Percentiles rank a stretch among this genome's conserved stretches.
Evolutionary conservation across 2,113 vertebrate genomes (phyloP).

Genomic region (Pelodiscus sinensis): DNA sequence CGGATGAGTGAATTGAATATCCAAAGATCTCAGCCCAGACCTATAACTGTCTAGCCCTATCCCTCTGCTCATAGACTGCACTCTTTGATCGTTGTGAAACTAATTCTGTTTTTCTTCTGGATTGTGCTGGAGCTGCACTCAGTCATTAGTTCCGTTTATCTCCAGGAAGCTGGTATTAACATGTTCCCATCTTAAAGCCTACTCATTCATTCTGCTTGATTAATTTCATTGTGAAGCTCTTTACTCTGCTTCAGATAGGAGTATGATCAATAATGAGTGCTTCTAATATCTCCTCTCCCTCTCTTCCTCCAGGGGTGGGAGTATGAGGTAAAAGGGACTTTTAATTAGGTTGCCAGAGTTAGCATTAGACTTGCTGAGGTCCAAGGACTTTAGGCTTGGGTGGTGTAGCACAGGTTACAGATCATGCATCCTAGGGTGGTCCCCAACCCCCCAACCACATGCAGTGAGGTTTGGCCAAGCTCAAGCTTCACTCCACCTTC

Average conservation of each 20-base stretch:
- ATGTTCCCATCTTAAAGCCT: conserved; percentile 56
- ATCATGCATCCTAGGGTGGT: no score
- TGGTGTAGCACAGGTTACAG: no score
- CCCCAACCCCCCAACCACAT: no score
- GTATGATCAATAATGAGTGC: conserved; percentile 38
- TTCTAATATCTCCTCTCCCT: conserved; percentile 19
- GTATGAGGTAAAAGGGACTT: conserved; percentile 29
- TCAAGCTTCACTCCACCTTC: no score
- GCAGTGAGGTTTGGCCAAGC: no score
- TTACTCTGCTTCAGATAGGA: background rate
- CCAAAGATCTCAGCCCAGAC: background rate
- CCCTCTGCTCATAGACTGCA: background rate
- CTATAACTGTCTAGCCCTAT: conserved; percentile 6
- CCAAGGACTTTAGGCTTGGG: no score
- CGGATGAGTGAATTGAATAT: conserved; percentile 16
- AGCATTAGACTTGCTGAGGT: no score
- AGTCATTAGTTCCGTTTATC: conserved; percentile 56
- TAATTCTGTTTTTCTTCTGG: background rate
- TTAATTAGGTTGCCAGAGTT: background rate
- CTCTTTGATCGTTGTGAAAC: conserved; percentile 6
- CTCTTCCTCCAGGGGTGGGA: background rate
- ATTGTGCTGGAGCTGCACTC: conserved; percentile 4
- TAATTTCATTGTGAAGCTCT: conserved; percentile 60
- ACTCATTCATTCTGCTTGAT: conserved; percentile 72
- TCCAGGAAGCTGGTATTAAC: conserved; percentile 58